Conservation (phyloP, 2,113 vertebrate genomes). For the Petaurus breviceps region DNA sequence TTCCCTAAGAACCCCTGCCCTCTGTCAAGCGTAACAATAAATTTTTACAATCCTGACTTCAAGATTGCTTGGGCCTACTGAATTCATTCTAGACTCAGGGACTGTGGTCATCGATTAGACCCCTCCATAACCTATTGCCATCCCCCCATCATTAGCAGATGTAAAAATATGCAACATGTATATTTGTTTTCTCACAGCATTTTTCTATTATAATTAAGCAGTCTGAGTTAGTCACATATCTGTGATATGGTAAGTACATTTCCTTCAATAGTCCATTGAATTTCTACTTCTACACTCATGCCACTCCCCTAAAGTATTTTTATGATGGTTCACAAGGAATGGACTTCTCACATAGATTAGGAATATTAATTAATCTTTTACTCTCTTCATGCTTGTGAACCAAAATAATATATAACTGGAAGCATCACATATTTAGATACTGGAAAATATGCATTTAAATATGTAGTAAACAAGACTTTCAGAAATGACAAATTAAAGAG, state of each 20-base stretch:
- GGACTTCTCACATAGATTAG: neutral
- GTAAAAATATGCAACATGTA: neutral
- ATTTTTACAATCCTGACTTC: too few relatives aligned
- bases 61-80: too few relatives aligned
- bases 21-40: too few relatives aligned
- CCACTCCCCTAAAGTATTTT: neutral
- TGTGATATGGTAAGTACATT: neutral
- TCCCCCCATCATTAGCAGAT: too few relatives aligned
- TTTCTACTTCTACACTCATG: neutral
- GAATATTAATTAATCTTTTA: neutral
- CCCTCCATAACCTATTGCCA: too few relatives aligned
- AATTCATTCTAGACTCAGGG: too few relatives aligned
- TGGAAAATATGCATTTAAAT: neutral
- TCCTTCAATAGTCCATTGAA: neutral
- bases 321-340: neutral
- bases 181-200: neutral
- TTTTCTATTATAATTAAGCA: slow-evolving; percentile 38
- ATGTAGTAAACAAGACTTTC: neutral
- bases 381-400: neutral
- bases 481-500: neutral
- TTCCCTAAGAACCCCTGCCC: too few relatives aligned
- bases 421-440: neutral
- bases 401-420: neutral
- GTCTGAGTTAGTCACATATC: neutral
- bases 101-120: too few relatives aligned